Conservation (phyloP, 2,888 invertebrate species). For the Hirtodrosophila alboralis region DNA sequence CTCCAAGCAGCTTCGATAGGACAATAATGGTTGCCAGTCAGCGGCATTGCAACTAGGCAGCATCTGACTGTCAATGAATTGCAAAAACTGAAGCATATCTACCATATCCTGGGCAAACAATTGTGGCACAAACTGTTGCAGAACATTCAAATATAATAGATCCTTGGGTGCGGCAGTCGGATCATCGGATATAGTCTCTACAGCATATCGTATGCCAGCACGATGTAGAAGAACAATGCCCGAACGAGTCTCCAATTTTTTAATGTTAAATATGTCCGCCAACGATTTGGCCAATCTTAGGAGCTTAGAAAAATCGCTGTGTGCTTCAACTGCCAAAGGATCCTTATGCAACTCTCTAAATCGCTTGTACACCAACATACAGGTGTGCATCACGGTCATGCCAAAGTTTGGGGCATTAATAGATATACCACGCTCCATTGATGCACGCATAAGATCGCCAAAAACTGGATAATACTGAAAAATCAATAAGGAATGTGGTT, state of each 20-base stretch:
- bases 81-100: conserved; percentile 17
- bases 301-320: conserved; percentile 26
- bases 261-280: conserved; percentile 23
- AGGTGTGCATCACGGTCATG: conserved; percentile 64
- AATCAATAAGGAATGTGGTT: too few relatives aligned
- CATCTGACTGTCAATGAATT: conserved; percentile 10
- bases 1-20: conserved; percentile 37
- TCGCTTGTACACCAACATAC: conserved; percentile 26
- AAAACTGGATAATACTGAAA: conserved; percentile 30
- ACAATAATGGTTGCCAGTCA: conserved; percentile 31
- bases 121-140: conserved; percentile 52
- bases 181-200: neutral
- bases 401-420: conserved; percentile 50
- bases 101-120: conserved; percentile 51
- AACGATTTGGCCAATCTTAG: conserved; percentile 36
- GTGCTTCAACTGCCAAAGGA: conserved; percentile 3
- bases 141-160: conserved; percentile 37
- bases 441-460: conserved; percentile 52
- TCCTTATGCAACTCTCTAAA: conserved; percentile 13
- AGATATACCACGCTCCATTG: conserved; percentile 40
- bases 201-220: conserved; percentile 52
- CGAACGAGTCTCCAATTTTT: conserved; percentile 30
- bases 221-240: conserved; percentile 45
- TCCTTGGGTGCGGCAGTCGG: conserved; percentile 19
- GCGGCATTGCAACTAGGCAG: conserved; percentile 7